Conservation (phyloP, 2,797 vertebrate genomes). For the Thalassophryne amazonica region DNA sequence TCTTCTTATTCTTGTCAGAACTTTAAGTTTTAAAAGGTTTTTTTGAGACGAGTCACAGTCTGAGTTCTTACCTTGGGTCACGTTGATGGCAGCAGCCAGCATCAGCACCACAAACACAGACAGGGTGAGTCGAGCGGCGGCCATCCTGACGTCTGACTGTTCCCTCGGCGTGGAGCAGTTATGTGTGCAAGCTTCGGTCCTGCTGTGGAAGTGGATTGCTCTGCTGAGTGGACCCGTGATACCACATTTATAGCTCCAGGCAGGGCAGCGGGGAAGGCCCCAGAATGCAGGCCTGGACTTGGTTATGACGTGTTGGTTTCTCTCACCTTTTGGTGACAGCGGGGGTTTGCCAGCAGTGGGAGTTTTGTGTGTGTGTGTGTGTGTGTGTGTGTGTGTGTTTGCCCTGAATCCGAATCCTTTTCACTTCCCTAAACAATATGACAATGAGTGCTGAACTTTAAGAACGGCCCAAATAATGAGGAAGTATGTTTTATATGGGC, state of each 20-base stretch:
- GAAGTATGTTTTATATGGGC: neutral
- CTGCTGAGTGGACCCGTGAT: too few relatives aligned
- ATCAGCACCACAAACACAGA: conserved; percentile 54
- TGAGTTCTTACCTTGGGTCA: conserved; percentile 65
- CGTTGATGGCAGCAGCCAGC: conserved; percentile 25
- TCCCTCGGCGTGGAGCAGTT: too few relatives aligned
- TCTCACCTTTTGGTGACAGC: neutral
- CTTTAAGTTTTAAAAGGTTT: too few relatives aligned
- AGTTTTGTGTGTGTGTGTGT: neutral
- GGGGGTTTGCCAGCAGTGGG: neutral
- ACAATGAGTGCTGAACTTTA: neutral
- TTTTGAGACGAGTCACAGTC: too few relatives aligned
- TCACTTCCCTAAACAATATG: conserved; percentile 5
- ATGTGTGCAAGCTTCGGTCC: too few relatives aligned
- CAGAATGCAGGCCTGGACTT: too few relatives aligned
- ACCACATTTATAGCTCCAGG: too few relatives aligned
- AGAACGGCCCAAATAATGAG: neutral
- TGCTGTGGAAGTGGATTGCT: neutral
- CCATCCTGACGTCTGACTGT: conserved; percentile 42
- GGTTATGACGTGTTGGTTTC: neutral
- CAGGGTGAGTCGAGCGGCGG: conserved; percentile 60
- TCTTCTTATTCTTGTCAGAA: too few relatives aligned
- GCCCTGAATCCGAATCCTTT: too few relatives aligned
- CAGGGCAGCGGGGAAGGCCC: too few relatives aligned
- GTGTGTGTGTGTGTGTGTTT: fast-evolving